phyloP scores from a whole-genome alignment of 2,113 vertebrate species.

The Cathartes aura region DNA sequence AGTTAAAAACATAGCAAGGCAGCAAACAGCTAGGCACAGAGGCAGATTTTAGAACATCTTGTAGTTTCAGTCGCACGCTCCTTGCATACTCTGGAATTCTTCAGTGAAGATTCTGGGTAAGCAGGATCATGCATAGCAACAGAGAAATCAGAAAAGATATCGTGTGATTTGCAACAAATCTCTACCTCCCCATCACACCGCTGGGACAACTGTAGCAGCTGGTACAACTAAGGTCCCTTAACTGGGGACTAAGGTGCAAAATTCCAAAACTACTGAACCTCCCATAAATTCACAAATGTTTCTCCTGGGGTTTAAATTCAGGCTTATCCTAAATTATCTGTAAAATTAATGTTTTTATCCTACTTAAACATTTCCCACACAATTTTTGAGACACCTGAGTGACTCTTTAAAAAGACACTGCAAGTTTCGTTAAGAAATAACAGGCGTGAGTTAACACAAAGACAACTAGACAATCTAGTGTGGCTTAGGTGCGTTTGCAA shows the following conservation, averaged over 20 bases:
- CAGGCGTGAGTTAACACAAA: rapidly evolving
- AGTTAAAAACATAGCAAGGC: neutral
- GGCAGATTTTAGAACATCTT: neutral
- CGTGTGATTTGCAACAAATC: neutral
- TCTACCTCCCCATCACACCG: neutral
- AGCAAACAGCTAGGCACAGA: neutral
- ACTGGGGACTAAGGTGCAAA: neutral
- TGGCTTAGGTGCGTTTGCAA: neutral
- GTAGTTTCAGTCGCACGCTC: rapidly evolving
- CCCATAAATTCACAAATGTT: neutral
- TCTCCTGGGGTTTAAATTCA: neutral
- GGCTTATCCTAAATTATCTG: neutral
- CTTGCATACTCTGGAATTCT: neutral
- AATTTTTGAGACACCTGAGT: neutral
- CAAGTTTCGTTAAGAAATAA: neutral
- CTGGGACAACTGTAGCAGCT: neutral
- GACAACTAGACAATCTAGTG: neutral
- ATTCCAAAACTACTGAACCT: neutral
- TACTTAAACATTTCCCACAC: neutral
- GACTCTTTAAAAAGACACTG: neutral
- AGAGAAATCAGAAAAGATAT: neutral
- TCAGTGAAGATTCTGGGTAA: neutral
- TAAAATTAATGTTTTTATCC: neutral
- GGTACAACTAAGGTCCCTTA: neutral
- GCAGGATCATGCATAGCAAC: neutral